Evolutionary conservation across 2,888 invertebrate species (phyloP), one percentile per base, ranked within the genome.

Genomic region (Athrips mouffetella): DNA sequence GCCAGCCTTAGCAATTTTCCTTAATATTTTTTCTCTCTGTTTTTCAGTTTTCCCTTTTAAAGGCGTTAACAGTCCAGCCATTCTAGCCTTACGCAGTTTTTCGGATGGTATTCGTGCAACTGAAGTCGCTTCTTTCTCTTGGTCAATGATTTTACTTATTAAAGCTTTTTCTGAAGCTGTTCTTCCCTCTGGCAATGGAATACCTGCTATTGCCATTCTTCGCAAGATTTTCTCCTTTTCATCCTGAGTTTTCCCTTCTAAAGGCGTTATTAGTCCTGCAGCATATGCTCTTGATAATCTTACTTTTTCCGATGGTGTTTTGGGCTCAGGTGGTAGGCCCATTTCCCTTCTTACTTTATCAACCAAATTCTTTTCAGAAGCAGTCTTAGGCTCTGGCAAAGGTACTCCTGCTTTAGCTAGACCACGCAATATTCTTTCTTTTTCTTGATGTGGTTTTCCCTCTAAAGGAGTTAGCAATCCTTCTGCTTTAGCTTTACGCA

Each of bases 281-380:
- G 52, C 61, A 51, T 57, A 1, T 33, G 20, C 63, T 53, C 60
- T 59, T 11, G 56, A 45, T 3, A 60, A 57, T 16, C 50, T 61
- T 29, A 48, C 47, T 52, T 55, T 63, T 13, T 53, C 51, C 0
- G 70, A 70, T 2, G 57, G 16, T 0, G 67, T 59, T 51, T 61
- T 61, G 1, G 54, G 60, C 51, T 66, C 58, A 37, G n/a, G 54
- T 15, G 13, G 65, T 57, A 52, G 61, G 61, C 1, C 65, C 27
- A 64, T 5, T 4, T 68, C 65, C 16, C 29, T 42, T 37, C 51
- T 40, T n/a, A 46, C 55, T 51, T 58, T 60, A 0, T 56, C 48
- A 10, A 66, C 51, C 2, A 62, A 5, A 29, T 57, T 54, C n/a
- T 68, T 73, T 58, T 76, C 75, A 10, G 76, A 76, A 10, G 56